Evolutionary conservation across 1,140 invertebrate genomes (phyloP).

Genomic region (Schlechtendalia chinensis): DNA sequence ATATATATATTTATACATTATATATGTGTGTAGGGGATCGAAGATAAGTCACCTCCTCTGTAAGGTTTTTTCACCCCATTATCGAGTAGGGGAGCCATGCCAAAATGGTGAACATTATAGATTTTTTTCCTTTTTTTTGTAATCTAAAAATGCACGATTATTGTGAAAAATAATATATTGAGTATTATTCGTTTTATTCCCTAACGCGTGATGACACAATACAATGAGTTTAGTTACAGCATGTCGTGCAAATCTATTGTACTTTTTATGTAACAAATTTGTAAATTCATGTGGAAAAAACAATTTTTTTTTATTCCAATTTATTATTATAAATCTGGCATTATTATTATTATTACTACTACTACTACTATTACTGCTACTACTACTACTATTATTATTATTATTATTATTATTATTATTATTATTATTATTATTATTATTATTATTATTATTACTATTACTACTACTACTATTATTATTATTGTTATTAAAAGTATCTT

Average conservation of each 20-base stretch:
- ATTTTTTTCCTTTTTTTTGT: constrained; percentile 21
- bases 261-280: not conserved
- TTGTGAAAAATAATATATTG: constrained; percentile 1
- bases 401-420: not conserved
- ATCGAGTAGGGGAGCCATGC: constrained; percentile 12
- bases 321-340: not conserved
- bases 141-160: constrained; percentile 29
- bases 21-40: constrained; percentile 3
- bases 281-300: constrained; percentile 23
- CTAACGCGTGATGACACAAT: not conserved
- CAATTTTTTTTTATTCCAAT: not conserved
- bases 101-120: constrained; percentile 28
- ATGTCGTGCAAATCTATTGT: constrained; percentile 8
- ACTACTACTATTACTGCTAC: no score
- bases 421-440: no score
- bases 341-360: not conserved
- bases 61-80: constrained; percentile 25
- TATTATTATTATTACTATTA: no score
- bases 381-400: no score
- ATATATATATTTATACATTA: no score
- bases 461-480: no score
- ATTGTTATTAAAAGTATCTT: no score
- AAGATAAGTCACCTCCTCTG: constrained; percentile 30
- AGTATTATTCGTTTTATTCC: constrained; percentile 26
- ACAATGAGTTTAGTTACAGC: constrained; percentile 17